Percentiles rank a stretch among this genome's conserved stretches.
These are phyloP conservation scores for Agrypnus murinus DNA, from an alignment of 2,888 invertebrate species.

Conservation along the genomic window DNA sequence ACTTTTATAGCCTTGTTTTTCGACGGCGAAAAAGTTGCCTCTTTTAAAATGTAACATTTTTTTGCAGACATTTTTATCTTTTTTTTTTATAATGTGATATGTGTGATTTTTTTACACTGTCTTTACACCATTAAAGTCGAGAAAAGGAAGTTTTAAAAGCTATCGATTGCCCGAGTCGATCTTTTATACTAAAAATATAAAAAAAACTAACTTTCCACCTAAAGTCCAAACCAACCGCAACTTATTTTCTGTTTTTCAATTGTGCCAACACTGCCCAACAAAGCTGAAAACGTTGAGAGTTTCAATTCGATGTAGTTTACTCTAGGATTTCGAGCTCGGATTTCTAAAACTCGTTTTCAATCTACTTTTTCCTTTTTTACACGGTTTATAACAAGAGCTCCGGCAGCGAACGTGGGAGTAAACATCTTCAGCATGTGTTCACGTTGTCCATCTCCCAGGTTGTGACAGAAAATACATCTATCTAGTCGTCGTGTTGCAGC, in stretches of 20 bases:
- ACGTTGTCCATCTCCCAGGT: constrained; percentile 31
- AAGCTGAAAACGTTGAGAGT: constrained; percentile 14
- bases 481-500: constrained; percentile 12
- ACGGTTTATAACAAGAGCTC: constrained; percentile 23
- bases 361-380: constrained; percentile 25
- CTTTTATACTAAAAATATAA: not conserved
- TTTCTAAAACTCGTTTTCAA: constrained; percentile 28
- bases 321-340: constrained; percentile 28
- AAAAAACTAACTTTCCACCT: not conserved
- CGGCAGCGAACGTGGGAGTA: constrained; percentile 26
- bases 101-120: no score
- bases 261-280: constrained; percentile 13
- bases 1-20: constrained; percentile 14
- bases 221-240: not conserved
- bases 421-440: constrained; percentile 33
- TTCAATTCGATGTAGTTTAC: constrained; percentile 6
- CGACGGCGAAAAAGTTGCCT: not conserved
- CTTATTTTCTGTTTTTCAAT: constrained; percentile 11
- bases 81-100: no score
- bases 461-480: constrained; percentile 23
- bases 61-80: not conserved
- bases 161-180: no score
- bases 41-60: not conserved
- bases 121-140: not conserved
- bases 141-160: not conserved